Evolutionary conservation across 1,140 invertebrate species (phyloP).

Genomic region (Proctacanthus coquilletti): DNA sequence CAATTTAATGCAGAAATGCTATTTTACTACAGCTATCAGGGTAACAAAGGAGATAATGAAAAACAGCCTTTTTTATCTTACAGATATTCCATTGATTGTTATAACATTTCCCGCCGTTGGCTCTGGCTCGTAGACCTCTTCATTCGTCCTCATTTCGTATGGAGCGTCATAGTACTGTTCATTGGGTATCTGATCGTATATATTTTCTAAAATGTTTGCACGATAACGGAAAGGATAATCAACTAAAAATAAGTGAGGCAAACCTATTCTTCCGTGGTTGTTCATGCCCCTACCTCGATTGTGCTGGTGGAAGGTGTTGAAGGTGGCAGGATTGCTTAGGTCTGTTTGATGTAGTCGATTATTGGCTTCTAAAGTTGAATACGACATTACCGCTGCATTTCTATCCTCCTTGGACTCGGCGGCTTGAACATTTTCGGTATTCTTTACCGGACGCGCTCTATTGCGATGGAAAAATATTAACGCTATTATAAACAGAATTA

Average conservation of each 20-base stretch:
- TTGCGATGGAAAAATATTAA: constrained; percentile 50
- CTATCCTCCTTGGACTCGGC: constrained; percentile 70
- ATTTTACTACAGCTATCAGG: no score
- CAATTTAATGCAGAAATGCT: no score
- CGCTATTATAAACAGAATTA: constrained; percentile 55
- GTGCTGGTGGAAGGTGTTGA: constrained; percentile 25
- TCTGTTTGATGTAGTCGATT: constrained; percentile 19
- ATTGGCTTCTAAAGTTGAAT: constrained; percentile 39
- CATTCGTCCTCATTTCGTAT: constrained; percentile 43
- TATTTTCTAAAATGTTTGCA: constrained; percentile 26
- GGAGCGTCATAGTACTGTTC: constrained; percentile 35
- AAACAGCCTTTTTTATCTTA: constrained; percentile 35
- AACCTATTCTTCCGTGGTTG: constrained; percentile 5
- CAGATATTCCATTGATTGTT: constrained; percentile 56
- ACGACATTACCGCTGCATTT: constrained; percentile 72
- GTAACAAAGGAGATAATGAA: no score
- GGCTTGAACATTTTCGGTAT: constrained; percentile 72
- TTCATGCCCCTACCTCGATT: constrained; percentile 7
- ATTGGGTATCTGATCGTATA: constrained; percentile 29
- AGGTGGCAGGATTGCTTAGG: constrained; percentile 20
- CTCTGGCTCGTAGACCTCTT: constrained; percentile 53
- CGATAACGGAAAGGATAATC: not conserved
- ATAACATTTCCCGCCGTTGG: constrained; percentile 46
- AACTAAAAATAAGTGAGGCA: constrained; percentile 1
- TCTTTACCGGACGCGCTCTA: constrained; percentile 70